Evolutionary conservation across 2,888 invertebrate genomes (phyloP), one percentile per base, ranked within the genome.

Genomic region (Ochropleura plecta): DNA sequence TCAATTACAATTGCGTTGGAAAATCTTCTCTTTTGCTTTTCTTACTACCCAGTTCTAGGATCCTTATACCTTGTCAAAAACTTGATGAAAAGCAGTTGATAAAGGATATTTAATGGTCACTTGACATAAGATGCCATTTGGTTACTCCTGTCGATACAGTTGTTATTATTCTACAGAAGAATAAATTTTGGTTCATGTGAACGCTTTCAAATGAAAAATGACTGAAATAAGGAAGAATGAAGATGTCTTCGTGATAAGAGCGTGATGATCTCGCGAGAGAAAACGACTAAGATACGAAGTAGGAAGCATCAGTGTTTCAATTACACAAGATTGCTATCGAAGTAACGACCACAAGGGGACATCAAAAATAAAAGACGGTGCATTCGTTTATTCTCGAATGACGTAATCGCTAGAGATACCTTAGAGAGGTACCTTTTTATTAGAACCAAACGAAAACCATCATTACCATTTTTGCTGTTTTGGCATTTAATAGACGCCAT

Each of bases 301-400:
- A 79, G 62, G 76, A 81, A 70, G 66, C 65, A 66, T 80, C 42
- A 63, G 53, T 46, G 48, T 69, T 80, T 78, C 73, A 80, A 79
- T 78, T 68, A 78, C 59, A 59, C 40, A 30, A 78, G 80, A 79
- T 79, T 60, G 63, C 57, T 79, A 79, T 79, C 69, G 0, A 40
- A 63, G 65, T 81, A 67, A 76, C 76, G 60, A 79, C 55, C 49
- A 59, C 66, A 62, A 30, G 14, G 44, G 73, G 62, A 79, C 49
- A n/a, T 55, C 60, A 44, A 78, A 78, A 49, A 44, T 66, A 65
- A 73, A 60, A 68, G 44, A 70, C 44, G 20, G 20, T 81, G 51
- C 68, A 78, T 65, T 74, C 16, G 62, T 66, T 70, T 30, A 64
- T 64, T 64, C 18, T 49, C 46, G 3, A 14, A 63, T 82, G 59